Base-by-base conservation (phyloP, 23 tunicate genomes). In the Oikopleura albicans region DNA sequence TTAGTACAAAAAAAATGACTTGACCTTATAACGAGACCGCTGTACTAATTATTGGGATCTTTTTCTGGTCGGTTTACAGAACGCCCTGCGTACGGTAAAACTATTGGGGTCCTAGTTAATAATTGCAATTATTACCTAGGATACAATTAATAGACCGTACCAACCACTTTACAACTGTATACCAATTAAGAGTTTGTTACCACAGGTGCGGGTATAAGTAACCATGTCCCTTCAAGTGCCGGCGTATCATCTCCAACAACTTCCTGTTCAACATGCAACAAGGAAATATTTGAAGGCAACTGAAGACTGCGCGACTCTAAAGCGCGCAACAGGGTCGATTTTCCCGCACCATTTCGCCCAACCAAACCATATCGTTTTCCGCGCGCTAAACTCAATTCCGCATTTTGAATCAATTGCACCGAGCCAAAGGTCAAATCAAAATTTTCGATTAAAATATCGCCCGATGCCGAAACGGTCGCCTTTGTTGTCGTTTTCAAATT, bases 221-320 rank as follows among this genome's bases (percentile, higher is more conserved):
- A n/a, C n/a, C n/a, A n/a, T n/a, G n/a, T n/a, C n/a, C n/a, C 63
- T 22, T 49, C 63, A 8, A 49, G 40, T 0, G 96, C 99, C 37
- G 84, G 39, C 0, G 99, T 95, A 56, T 95, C 99, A 86, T 95
- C 96, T 39, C 99, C 99, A 40, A 93, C 96, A 1, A 95, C 99
- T 66, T 95, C 99, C 56, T 95, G 99, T 57, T 95, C 99, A 33
- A 95, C 99, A 86, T 95, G 99, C 29, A 95, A 83, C 34, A 95
- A 76, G 0, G 86, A 36, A 76, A 95, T 85, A 86, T 95, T 91
- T 27, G 79, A 56, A 0, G 99, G 99, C 63, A 95, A 59, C 1
- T 88, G 41, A 38, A 95, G 83, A 84, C 66, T 84, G 38, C 94
- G 36, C n/a, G 88, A 87, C 39, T 66, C 79, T 31, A 71, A 35